phyloP scores from a whole-genome alignment of 2,797 vertebrate genomes.

The Nothura maculosa region DNA sequence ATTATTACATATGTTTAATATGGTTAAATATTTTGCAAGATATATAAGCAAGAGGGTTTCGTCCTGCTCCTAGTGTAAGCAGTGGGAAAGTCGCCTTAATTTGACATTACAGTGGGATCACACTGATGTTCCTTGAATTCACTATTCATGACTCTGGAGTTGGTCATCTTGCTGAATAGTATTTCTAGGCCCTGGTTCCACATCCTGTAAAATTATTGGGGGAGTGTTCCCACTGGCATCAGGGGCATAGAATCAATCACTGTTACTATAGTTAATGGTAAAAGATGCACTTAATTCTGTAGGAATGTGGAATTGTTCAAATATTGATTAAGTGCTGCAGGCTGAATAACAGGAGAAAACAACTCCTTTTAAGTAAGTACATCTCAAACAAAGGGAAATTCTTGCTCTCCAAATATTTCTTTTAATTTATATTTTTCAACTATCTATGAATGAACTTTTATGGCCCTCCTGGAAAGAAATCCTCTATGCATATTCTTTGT shows the following conservation, averaged over 20 bases:
- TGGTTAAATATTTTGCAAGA: neutral
- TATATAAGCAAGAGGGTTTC: neutral
- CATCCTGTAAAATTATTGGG: slow-evolving; percentile 29
- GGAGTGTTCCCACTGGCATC: neutral
- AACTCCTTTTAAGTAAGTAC: neutral
- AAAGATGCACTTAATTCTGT: slow-evolving; percentile 24
- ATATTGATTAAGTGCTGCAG: neutral
- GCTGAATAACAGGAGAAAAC: slow-evolving; percentile 21
- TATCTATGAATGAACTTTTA: neutral
- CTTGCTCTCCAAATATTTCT: neutral
- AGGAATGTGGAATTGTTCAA: slow-evolving; percentile 10
- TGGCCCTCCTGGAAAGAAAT: neutral
- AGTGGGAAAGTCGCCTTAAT: neutral
- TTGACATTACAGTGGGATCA: neutral
- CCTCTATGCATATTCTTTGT: neutral
- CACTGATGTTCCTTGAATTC: rapidly evolving
- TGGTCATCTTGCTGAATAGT: neutral
- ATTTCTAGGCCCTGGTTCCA: neutral
- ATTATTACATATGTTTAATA: neutral
- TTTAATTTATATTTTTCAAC: neutral
- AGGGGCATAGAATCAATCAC: neutral
- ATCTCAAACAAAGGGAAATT: neutral
- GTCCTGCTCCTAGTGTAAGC: neutral
- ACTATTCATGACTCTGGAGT: neutral
- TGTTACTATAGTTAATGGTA: slow-evolving; percentile 32